Evolutionary conservation across 2,888 invertebrate genomes (phyloP).

Genomic region (Selenia dentaria): DNA sequence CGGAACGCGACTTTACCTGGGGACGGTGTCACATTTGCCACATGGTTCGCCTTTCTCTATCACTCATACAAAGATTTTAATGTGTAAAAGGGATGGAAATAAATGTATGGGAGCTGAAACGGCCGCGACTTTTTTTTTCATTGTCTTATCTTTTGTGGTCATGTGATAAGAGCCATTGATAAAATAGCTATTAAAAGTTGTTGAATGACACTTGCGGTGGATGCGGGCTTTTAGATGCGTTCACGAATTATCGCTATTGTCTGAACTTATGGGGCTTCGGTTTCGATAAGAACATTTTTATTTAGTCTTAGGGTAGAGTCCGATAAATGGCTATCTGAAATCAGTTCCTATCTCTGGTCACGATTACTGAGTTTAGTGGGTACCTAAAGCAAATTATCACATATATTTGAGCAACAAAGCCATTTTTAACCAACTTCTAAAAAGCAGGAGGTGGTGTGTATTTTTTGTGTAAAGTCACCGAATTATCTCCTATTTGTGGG

Average conservation of each 20-base stretch:
- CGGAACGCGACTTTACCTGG: slow-evolving; percentile 69
- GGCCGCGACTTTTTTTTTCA: slow-evolving; percentile 46
- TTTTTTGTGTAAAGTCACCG: too few relatives aligned
- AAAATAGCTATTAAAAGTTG: slow-evolving; percentile 49
- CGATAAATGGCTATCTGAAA: too few relatives aligned
- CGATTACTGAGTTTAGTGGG: too few relatives aligned
- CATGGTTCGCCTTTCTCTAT: slow-evolving; percentile 53
- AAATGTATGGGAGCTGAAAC: slow-evolving; percentile 68
- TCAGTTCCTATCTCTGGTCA: too few relatives aligned
- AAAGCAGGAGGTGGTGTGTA: too few relatives aligned
- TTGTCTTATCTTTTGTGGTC: slow-evolving; percentile 73
- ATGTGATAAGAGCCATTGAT: slow-evolving; percentile 63
- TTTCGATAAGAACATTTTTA: neutral
- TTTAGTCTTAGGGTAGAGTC: slow-evolving; percentile 8
- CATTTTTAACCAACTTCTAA: too few relatives aligned
- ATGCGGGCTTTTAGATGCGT: slow-evolving; percentile 30
- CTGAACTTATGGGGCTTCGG: neutral
- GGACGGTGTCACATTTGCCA: slow-evolving; percentile 66
- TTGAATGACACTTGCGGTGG: slow-evolving; percentile 34
- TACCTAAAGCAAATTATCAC: too few relatives aligned
- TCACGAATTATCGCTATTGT: slow-evolving; percentile 23
- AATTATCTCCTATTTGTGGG: too few relatives aligned
- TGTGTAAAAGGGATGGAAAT: slow-evolving; percentile 40
- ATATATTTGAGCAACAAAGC: too few relatives aligned
- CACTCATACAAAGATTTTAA: slow-evolving; percentile 14